Evolutionary conservation across 2,113 vertebrate genomes (phyloP), one percentile per base, ranked within the genome.

Genomic region (Pluvianellus socialis): DNA sequence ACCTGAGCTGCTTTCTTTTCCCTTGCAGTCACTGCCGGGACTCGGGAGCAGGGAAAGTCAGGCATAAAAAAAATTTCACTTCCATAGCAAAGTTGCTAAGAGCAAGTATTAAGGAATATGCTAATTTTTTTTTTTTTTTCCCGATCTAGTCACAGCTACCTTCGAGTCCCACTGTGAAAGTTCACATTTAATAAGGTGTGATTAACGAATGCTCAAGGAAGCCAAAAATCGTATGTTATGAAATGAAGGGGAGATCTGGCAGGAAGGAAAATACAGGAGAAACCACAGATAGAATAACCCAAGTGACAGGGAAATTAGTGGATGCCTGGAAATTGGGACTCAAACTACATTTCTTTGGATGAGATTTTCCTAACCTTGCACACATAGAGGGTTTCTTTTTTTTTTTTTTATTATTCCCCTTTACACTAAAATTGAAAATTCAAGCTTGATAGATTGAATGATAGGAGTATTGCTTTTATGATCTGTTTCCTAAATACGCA

Each of bases 101-200:
- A 95, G 73, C 2, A 55, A 95, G 62, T 86, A 80, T 21, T 30
- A 55, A 47, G 40, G 38, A 85, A 74, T 85, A 82, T 63, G 87
- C 50, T 90, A 44, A 44, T 52, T 40, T 61, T 38, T 40, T 63
- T 28, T 63, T 63, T 40, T 62, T 73, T 56, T 33, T 4, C 62
- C 73, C 26, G 0, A 73, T 89, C 95, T 67, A 86, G 32, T 94
- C 94, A 90, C 96, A 94, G 93, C 89, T 96, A 90, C 89, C 84
- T 91, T 94, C 81, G 79, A 86, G 74, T 90, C 94, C 74, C 91
- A 96, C 94, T 97, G 94, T 86, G 93, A 95, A 96, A 95, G 94
- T 96, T 96, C 93, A 93, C 87, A 76, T 97, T 96, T 97, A 97
- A 97, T 97, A 97, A 95, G 94, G 95, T 96, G 94, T 88, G 94